Evolutionary conservation across 1,140 invertebrate genomes (phyloP), one percentile per base, ranked within the genome.

Genomic region (Bombus cullumanus): DNA sequence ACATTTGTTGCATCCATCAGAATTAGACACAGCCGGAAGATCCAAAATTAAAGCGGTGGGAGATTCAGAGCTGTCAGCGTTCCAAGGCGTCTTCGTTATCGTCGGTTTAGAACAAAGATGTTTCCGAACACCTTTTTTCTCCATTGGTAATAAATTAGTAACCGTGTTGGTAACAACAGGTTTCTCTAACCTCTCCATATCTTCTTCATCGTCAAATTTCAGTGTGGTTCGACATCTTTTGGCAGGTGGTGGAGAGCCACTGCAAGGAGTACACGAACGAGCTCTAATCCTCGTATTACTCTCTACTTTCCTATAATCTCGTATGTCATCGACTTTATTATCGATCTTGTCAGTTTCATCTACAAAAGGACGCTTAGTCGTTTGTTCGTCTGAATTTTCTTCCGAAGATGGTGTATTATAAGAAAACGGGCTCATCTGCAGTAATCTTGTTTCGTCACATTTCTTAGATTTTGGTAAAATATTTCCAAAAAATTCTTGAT

Each of bases 181-280:
- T 73, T 77, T n/a, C 1, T 41, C 37, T 1, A 39, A 25, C 18
- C n/a, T 25, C 8, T 62, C 37, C 12, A 10, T 15, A 5, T 78
- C 62, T 6, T 85, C 68, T 1, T 80, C 79, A 1, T 87, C 28
- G 6, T 88, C 71, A 28, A 87, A 90, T 22, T 59, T 85, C 12
- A 87, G 41, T 9, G n/a, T 81, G 0, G 64, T 85, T 12, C 78
- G 86, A 41, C 82, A 85, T 22, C 72, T 47, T 39, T 90, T 81
- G 2, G 88, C 62, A 47, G 85, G 41, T 8, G 81, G 31, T 18
- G 59, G 28, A 31, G 28, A 72, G 8, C 72, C 43, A 43, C 47
- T 78, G 75, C 79, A 72, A 37, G 86, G 82, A 3, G 75, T 89
- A 0, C 39, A 59, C 8, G 75, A 81, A 28, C 68, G 68, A 47